Evolutionary conservation across 2,888 invertebrate genomes (phyloP).

Genomic region (Drosophila fungiperda): DNA sequence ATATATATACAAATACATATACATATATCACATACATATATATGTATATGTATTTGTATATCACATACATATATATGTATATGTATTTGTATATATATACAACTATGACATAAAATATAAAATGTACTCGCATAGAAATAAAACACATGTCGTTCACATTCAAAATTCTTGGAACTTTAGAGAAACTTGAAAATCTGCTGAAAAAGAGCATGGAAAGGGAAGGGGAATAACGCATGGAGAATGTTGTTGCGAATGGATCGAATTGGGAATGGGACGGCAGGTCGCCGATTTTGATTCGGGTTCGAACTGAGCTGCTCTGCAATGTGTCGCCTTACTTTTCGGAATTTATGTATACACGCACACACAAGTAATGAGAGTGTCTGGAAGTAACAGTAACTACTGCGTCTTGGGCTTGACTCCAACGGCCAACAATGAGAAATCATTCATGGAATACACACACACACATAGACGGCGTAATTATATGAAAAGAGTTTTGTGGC

Average conservation of each 20-base stretch:
- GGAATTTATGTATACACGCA: slow-evolving; percentile 35
- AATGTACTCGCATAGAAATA: slow-evolving; percentile 14
- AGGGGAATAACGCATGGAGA: not conserved
- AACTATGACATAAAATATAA: not conserved
- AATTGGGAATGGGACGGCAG: slow-evolving; percentile 3
- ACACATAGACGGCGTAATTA: slow-evolving; percentile 15
- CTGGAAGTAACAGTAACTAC: slow-evolving; percentile 45
- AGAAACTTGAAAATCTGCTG: slow-evolving; percentile 23
- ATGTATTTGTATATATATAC: not conserved
- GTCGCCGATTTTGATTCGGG: slow-evolving; percentile 4
- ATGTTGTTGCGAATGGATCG: slow-evolving; percentile 3
- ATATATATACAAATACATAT: not conserved
- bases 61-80: not conserved
- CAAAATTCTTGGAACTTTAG: slow-evolving; percentile 23
- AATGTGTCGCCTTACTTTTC: slow-evolving; percentile 63
- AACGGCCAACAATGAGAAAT: slow-evolving; percentile 70
- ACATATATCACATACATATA: no score
- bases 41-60: not conserved
- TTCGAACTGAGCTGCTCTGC: slow-evolving; percentile 7
- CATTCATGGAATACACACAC: slow-evolving; percentile 56
- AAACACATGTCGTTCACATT: slow-evolving; percentile 56
- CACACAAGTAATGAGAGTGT: slow-evolving; percentile 10
- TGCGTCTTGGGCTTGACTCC: slow-evolving; percentile 49
- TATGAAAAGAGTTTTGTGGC: slow-evolving; percentile 54
- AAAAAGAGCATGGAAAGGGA: not conserved